Evolutionary conservation across 1,140 invertebrate species (phyloP).

Genomic region (Calliopsis andreniformis): DNA sequence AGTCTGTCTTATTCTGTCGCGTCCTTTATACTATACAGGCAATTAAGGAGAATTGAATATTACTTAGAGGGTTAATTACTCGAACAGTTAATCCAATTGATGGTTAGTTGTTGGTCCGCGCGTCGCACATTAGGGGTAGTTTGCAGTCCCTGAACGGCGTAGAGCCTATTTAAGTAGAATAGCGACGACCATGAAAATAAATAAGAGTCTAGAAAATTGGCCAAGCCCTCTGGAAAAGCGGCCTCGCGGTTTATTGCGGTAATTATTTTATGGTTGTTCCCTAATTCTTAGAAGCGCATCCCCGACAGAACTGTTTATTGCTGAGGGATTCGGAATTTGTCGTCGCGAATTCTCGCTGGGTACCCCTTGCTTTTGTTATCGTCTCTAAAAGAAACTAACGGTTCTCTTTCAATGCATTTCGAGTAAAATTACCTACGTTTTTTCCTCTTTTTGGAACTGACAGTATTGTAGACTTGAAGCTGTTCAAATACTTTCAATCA

Average conservation of each 20-base stretch:
- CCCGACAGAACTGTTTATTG: constrained; percentile 16
- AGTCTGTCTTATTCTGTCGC: not conserved
- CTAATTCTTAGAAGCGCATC: constrained; percentile 4
- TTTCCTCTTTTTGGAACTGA: not conserved
- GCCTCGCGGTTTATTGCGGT: constrained; percentile 58
- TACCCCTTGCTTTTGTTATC: not conserved
- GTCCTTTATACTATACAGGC: not conserved
- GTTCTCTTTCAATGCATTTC: not conserved
- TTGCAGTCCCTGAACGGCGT: no score
- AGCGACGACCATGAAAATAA: constrained; percentile 1
- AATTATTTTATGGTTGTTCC: constrained; percentile 59
- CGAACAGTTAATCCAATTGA: constrained; percentile 35
- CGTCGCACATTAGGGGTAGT: not conserved
- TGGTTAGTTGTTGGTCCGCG: not conserved
- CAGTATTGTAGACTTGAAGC: no score
- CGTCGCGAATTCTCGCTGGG: not conserved
- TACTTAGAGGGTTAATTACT: not conserved
- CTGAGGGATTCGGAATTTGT: not conserved
- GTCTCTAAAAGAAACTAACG: constrained; percentile 7
- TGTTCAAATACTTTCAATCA: no score
- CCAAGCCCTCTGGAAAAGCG: constrained; percentile 46
- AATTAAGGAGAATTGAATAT: not conserved
- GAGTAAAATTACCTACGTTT: not conserved
- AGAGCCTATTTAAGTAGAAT: not conserved
- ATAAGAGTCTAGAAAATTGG: not conserved